Base-by-base conservation (phyloP, 2,113 vertebrate species). In the Sterrhoptilus dennistouni region DNA sequence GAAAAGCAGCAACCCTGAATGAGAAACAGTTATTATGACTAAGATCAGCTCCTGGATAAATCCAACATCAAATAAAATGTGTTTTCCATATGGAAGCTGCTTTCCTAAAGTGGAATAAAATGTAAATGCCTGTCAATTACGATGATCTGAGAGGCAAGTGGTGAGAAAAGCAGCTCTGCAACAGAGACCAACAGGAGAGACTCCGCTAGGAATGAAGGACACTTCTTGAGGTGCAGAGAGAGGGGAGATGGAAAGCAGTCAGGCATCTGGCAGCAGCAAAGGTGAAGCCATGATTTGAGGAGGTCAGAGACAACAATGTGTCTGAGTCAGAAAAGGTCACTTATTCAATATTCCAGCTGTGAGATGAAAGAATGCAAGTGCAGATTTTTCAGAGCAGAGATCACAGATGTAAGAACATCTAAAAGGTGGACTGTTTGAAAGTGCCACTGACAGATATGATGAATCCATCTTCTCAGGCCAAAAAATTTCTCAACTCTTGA, bases 81-180 rank as follows among this genome's bases (percentile, higher is more conserved):
- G 93, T 95, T 96, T 95, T 94, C 96, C 94, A 95, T 93, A 95
- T 95, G 93, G 92, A 94, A 93, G 60, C 61, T 90, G 56, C 93
- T 90, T 87, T 96, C 72, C 65, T 78, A 45, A 90, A 83, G 71
- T 81, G 60, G 79, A 96, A 95, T 92, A 93, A 93, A 96, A 90
- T 1, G 25, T 92, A 97, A 96, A 96, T 78, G 85, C 49, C 76
- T 89, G 85, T 86, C 90, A 96, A 13, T 95, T 89, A 68, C 35
- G 89, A 88, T 77, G 52, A 96, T 64, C 85, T 83, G 92, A 88
- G 71, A 86, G 64, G 64, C 42, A 93, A 94, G 59, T 50, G 64
- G 64, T 75, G 52, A 94, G 72, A 90, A 94, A 90, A 93, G 85
- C 60, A 90, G 56, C 52, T 80, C 75, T 86, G 82, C 53, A 36